phyloP scores from a whole-genome alignment of 2,888 invertebrate genomes.

The Endomychus coccineus region DNA sequence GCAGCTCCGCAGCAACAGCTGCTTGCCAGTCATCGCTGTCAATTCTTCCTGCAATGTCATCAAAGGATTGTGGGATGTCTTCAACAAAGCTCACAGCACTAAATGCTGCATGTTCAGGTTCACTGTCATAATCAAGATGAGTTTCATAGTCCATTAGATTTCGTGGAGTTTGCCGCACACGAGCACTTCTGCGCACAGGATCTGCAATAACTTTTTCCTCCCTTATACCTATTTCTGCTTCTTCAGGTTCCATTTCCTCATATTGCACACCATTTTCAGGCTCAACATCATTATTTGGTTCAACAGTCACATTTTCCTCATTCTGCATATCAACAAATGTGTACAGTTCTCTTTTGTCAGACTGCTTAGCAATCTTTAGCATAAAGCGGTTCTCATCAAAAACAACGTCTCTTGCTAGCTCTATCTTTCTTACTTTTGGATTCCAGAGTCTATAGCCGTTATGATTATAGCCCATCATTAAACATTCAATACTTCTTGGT shows the following conservation, averaged over 20 bases:
- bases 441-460: constrained; percentile 24
- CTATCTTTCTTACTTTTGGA: constrained; percentile 15
- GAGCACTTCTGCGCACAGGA: constrained; percentile 6
- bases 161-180: constrained; percentile 5
- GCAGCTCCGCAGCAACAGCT: constrained; percentile 23
- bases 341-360: no score
- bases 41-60: constrained; percentile 10
- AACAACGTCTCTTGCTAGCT: constrained; percentile 20
- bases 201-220: no score
- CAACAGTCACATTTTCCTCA: no score
- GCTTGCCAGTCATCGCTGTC: constrained; percentile 17
- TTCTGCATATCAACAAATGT: no score
- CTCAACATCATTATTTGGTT: no score
- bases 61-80: constrained; percentile 11
- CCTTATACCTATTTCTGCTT: no score
- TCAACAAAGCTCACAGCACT: constrained; percentile 15
- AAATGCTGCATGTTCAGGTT: constrained; percentile 6
- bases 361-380: no score
- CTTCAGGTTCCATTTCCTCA: no score
- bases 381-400: constrained; percentile 21
- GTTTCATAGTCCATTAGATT: constrained; percentile 13
- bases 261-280: no score
- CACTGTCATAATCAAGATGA: constrained; percentile 6
- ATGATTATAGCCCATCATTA: constrained; percentile 16
- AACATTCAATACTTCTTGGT: constrained; percentile 6